Evolutionary conservation across 2,113 vertebrate species (phyloP), one percentile per base, ranked within the genome.

Genomic region (Sphaerodactylus townsendi): DNA sequence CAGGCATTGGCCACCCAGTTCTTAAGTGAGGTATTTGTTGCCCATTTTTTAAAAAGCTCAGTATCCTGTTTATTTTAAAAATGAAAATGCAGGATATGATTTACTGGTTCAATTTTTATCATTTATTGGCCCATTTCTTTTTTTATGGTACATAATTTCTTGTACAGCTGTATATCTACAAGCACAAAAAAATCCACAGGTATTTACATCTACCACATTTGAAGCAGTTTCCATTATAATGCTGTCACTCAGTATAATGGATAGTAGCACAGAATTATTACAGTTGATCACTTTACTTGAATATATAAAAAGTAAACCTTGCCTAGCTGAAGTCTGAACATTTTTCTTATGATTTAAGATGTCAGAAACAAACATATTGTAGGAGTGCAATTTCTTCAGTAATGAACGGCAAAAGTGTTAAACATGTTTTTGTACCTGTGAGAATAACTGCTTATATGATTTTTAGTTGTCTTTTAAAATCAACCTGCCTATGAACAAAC

Each of bases 141-240:
- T 68, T 13, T 33, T 68, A 19, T 35, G 66, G 66, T 41, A 77
- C 41, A 86, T 80, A 62, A 82, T 82, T 89, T 82, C 82, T 88
- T 87, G 56, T 56, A 33, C 48, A 83, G 84, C 81, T 59, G 53
- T 84, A 81, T 35, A 75, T 89, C 87, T 89, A 73, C 35, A 69
- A 39, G 50, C 87, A 86, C 19, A 0, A 0, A 0, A 0, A 88
- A 86, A 53, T 81, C 89, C 85, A 85, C 72, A 83, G 92, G 84
- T 87, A 88, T 84, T 86, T 86, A 87, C 89, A 91, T 84, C 84
- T 73, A 86, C 81, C 77, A 71, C 86, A 90, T 91, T 92, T 90
- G 83, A 92, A 93, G 87, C 88, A 84, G 89, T 88, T 92, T 91
- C 85, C 87, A n/a, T 92, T 93, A 94, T 82, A 79, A 74, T 91